phyloP scores from a whole-genome alignment of 2,113 vertebrate genomes.

The Hemiprocne comata region DNA sequence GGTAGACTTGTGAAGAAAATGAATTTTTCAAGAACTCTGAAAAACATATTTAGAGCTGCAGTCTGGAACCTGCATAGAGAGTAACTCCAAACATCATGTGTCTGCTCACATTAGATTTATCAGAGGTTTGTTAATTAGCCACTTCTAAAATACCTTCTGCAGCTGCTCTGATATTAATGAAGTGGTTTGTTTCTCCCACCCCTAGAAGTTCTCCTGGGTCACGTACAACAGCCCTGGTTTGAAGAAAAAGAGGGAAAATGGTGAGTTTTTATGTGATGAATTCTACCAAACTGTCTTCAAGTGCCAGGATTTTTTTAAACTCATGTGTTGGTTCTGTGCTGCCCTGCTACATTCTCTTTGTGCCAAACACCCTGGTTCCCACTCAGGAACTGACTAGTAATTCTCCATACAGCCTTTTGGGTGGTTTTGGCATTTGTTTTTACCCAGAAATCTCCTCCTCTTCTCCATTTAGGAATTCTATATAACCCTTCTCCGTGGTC shows the following conservation, averaged over 20 bases:
- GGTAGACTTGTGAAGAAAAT: slow-evolving; percentile 19
- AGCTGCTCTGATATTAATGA: neutral
- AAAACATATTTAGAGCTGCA: neutral
- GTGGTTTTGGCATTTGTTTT: neutral
- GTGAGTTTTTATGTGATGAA: neutral
- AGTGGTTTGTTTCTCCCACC: neutral
- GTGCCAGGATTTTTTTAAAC: neutral
- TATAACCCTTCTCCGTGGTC: neutral
- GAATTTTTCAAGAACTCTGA: slow-evolving; percentile 17
- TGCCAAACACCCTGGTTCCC: neutral
- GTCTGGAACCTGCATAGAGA: neutral
- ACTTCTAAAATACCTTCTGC: neutral
- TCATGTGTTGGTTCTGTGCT: neutral
- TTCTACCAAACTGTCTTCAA: neutral
- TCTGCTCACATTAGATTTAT: neutral
- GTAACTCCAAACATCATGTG: neutral
- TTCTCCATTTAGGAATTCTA: neutral
- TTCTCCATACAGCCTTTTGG: neutral
- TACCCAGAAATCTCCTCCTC: neutral
- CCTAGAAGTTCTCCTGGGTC: neutral
- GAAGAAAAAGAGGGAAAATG: neutral
- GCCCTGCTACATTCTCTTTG: neutral
- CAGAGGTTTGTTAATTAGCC: neutral
- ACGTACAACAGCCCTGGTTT: rapidly evolving
- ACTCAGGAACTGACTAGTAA: neutral